These are phyloP conservation scores for Panulirus ornatus DNA, from an alignment of 1,140 invertebrate species.

Conservation along the genomic window DNA sequence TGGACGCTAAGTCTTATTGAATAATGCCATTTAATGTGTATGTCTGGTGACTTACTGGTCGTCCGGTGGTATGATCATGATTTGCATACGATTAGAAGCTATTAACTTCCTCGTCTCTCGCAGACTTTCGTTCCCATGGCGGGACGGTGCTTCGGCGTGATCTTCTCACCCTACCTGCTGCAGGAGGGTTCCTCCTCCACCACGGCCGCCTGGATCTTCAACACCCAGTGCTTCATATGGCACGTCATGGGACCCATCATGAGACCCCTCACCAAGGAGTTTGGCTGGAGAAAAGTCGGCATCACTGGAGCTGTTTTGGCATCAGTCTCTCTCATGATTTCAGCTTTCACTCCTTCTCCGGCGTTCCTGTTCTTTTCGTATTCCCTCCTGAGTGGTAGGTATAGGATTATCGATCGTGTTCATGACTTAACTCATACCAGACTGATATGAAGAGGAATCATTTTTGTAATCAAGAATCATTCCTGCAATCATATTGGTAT, in stretches of 20 bases:
- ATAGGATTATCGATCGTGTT: no score
- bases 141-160: constrained; percentile 36
- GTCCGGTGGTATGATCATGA: no score
- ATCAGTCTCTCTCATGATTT: constrained; percentile 11
- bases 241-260: constrained; percentile 11
- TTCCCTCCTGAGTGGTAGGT: constrained; percentile 54
- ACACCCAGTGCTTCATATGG: constrained; percentile 31
- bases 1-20: no score
- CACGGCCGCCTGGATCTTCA: constrained; percentile 63
- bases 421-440: no score
- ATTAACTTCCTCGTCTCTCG: no score
- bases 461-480: no score
- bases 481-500: no score
- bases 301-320: constrained; percentile 8
- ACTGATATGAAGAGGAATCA: no score
- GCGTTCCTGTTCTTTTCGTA: constrained; percentile 58
- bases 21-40: no score
- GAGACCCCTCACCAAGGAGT: constrained; percentile 49
- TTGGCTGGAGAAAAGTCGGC: constrained; percentile 43
- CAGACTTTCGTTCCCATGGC: constrained; percentile 38
- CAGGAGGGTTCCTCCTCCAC: constrained; percentile 29
- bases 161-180: constrained; percentile 58
- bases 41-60: no score
- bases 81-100: no score
- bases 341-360: constrained; percentile 53